A percentile compares a stretch with the other conserved stretches of the same genome.
phyloP scores from a whole-genome alignment of 2,888 invertebrate genomes.

The Diadegma fenestrale region DNA sequence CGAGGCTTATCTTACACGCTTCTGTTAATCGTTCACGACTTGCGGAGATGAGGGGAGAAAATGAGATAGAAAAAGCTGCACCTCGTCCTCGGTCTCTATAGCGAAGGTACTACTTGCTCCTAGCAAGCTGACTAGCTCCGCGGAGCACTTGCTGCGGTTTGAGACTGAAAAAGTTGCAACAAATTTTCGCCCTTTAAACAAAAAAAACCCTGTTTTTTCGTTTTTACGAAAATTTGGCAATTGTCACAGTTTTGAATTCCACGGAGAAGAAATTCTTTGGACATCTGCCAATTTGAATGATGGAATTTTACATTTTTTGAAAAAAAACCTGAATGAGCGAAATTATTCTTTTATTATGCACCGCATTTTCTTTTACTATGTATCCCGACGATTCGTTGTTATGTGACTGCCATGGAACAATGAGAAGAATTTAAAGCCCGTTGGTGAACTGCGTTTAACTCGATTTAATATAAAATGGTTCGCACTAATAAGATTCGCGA shows the following conservation, averaged over 20 bases:
- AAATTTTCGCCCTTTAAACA: background rate
- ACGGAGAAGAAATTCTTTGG: background rate
- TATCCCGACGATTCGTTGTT: background rate
- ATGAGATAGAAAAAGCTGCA: slow-evolving; percentile 21
- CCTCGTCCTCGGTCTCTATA: background rate
- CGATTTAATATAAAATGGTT: slow-evolving; percentile 78
- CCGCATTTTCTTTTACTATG: background rate
- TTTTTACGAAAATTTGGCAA: background rate
- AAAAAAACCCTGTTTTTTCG: background rate
- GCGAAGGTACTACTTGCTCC: too few relatives aligned
- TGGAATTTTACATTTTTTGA: background rate
- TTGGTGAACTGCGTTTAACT: slow-evolving; percentile 78
- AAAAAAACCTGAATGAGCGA: background rate
- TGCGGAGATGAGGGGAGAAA: slow-evolving; percentile 8
- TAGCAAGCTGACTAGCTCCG: background rate
- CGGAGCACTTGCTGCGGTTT: background rate
- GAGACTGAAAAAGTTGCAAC: background rate
- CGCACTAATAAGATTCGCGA: slow-evolving; percentile 80
- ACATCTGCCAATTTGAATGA: background rate
- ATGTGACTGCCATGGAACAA: slow-evolving; percentile 53
- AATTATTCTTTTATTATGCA: slow-evolving; percentile 3
- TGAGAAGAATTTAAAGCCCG: slow-evolving; percentile 74
- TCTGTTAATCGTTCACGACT: slow-evolving; percentile 58
- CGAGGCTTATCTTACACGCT: slow-evolving; percentile 58
- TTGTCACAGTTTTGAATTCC: background rate